Evolutionary conservation across 30 jellyfish, hydroid and myxozoan genomes (phyloP), one percentile per base, ranked within the genome.

Genomic region (Calvadosia cruxmelitensis): DNA sequence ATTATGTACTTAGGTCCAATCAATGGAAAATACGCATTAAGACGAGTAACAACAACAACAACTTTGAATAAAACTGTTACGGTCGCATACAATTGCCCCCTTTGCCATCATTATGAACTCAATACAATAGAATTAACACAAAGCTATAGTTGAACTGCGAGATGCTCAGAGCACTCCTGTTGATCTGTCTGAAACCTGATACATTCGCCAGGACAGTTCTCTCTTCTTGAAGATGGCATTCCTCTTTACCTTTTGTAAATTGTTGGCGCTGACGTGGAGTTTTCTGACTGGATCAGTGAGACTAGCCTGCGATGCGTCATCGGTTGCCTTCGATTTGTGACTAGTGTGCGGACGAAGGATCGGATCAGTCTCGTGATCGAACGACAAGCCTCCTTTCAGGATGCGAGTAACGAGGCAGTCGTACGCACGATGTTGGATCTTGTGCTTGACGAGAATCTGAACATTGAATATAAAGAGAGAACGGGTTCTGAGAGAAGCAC

Each of bases 361-460:
- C 1, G 97, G 93, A 34, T 87, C 97, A 0, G 93, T 64, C 33
- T 87, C 97, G 66, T 82, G 71, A 33, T 87, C 97, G 27, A 87
- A 75, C 35, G 88, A 72, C 33, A 78, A 52, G 68, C 94, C 66
- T 24, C 93, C 94, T 48, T 80, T 87, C 29, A 80, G 94, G 10
- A 87, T 87, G 36, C 90, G 76, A n/a, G 93, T 80, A 13, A 87
- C 87, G 81, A 87, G 80, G 93, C 97, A 80, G 50, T 79, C 94
- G 50, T 87, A 87, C 33, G 80, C 71, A 48, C 73, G 93, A 62
- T 87, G 92, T 57, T 75, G 77, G 30, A 87, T 87, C 53, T 81
- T 69, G 69, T 87, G 97, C 73, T 75, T 87, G n/a, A 84, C 83
- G 30, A 80, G 68, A 7, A 87, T 73, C 97, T 87, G 50, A 0